Conservation (phyloP, 2,888 invertebrate genomes). For the Aplocera efformata region DNA sequence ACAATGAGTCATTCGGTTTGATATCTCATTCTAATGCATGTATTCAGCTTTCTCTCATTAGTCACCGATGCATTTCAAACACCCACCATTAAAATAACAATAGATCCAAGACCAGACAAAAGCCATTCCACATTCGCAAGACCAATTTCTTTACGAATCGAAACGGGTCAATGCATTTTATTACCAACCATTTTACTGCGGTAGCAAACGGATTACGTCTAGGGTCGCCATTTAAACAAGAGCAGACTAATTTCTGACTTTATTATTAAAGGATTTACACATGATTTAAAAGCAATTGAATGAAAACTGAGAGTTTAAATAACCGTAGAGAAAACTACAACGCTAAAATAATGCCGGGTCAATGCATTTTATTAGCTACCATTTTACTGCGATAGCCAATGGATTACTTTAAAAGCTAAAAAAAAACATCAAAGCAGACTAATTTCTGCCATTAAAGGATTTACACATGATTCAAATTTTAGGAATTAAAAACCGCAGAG, state of each 20-base stretch:
- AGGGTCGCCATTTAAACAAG: conserved; percentile 16
- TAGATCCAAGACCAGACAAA: conserved; percentile 27
- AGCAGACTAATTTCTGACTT: too few species aligned
- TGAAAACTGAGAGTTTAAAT: too few species aligned
- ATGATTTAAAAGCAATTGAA: too few species aligned
- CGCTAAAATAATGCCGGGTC: too few species aligned
- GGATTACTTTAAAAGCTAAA: conserved; percentile 22
- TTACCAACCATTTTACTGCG: conserved; percentile 27
- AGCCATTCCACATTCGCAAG: conserved; percentile 25
- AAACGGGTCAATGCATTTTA: conserved; percentile 30
- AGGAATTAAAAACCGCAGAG: too few species aligned
- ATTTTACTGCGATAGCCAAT: conserved; percentile 27
- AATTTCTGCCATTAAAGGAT: too few species aligned
- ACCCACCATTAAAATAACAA: conserved; percentile 23
- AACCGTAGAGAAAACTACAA: too few species aligned
- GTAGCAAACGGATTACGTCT: conserved; percentile 25
- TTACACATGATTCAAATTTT: too few species aligned
- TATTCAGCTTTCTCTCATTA: conserved; percentile 17
- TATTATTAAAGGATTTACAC: too few species aligned
- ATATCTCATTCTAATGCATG: conserved; percentile 8
- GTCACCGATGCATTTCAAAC: conserved; percentile 16
- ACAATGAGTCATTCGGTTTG: conserved; percentile 9
- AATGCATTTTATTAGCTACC: conserved; percentile 26
- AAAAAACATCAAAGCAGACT: too few species aligned
- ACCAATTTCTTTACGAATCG: conserved; percentile 29